A percentile compares a stretch with the other conserved stretches of the same genome.
These are phyloP conservation scores for Caenorhabditis sinica DNA, from an alignment of 2,888 invertebrate genomes.

Conservation along the genomic window DNA sequence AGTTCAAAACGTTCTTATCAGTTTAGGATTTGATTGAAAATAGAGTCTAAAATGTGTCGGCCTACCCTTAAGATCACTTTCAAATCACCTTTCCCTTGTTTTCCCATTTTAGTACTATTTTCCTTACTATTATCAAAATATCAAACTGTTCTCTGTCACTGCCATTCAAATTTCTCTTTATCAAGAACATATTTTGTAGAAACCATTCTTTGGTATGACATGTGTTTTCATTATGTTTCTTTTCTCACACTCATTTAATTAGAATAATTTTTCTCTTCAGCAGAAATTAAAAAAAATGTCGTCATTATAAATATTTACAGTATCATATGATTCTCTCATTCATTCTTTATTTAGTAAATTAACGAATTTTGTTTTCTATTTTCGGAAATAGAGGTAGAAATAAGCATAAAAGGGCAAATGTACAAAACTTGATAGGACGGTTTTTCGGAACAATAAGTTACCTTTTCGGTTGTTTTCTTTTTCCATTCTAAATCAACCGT, in stretches of 20 bases:
- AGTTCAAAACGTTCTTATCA: no score
- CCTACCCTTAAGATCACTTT: no score
- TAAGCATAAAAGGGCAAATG: conserved; percentile 5
- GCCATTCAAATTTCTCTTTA: no score
- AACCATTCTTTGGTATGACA: conserved; percentile 12
- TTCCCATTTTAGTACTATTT: neutral
- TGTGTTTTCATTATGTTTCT: neutral
- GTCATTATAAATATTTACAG: conserved; percentile 23
- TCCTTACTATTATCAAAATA: no score
- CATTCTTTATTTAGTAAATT: conserved; percentile 3
- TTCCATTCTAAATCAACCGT: neutral
- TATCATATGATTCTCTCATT: conserved; percentile 33
- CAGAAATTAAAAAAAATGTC: neutral
- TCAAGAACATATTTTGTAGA: no score
- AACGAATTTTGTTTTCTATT: neutral
- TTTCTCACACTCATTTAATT: conserved; percentile 29
- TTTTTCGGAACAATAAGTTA: conserved; percentile 3
- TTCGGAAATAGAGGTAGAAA: neutral
- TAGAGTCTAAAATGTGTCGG: no score
- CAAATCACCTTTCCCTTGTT: neutral
- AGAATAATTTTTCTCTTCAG: conserved; percentile 22
- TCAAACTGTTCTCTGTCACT: no score
- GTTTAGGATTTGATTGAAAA: no score
- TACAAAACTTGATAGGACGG: neutral
- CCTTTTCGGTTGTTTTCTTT: neutral